phyloP scores from a whole-genome alignment of 35 echinoderm and acorn worm genomes.

The Stichopus chloronotus region DNA sequence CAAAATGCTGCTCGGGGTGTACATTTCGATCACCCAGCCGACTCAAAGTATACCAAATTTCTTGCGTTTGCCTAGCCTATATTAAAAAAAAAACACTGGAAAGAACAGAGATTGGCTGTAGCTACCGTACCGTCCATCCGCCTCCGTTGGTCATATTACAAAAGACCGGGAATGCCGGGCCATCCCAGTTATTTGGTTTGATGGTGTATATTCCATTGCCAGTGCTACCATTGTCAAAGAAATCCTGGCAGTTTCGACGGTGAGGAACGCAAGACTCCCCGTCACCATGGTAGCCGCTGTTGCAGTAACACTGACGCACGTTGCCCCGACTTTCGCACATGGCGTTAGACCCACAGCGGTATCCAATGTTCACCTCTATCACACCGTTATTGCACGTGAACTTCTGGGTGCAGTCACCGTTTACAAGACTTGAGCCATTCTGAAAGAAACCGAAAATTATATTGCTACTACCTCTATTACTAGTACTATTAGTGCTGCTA shows the following conservation, averaged over 20 bases:
- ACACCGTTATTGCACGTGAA: not conserved
- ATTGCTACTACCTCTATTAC: no score
- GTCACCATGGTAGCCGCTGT: not conserved
- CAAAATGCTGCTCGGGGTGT: no score
- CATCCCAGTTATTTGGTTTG: not conserved
- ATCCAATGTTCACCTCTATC: not conserved
- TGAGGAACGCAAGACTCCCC: not conserved
- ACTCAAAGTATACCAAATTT: no score
- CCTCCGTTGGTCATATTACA: no score
- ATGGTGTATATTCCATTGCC: not conserved
- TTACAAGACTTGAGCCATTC: not conserved
- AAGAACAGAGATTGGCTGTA: no score
- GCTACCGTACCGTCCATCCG: not conserved
- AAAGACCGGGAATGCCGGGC: no score
- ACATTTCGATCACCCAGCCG: no score
- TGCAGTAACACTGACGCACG: slow-evolving; percentile 11
- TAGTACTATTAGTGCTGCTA: no score
- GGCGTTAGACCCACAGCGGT: not conserved
- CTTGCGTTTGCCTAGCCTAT: no score
- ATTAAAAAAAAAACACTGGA: no score
- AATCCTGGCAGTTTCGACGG: not conserved
- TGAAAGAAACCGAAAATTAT: no score
- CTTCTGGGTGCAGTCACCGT: not conserved
- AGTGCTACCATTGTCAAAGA: not conserved
- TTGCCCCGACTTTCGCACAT: not conserved